Conservation (phyloP, 2,888 invertebrate genomes). For the Acholoe squamosa region DNA sequence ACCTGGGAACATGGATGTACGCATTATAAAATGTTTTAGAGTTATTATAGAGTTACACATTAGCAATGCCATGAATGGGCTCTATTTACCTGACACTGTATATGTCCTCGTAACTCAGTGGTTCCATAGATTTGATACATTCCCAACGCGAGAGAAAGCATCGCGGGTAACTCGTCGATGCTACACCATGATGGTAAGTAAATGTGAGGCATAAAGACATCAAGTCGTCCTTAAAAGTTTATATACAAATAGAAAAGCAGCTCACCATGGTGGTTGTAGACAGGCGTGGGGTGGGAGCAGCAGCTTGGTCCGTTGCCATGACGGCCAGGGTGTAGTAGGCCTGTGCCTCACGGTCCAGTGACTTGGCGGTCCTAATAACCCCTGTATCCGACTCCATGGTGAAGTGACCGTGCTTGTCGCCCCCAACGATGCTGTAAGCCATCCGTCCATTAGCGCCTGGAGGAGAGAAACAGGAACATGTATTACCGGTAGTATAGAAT, state of each 20-base stretch:
- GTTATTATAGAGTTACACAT: no score
- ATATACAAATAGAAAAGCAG: not conserved
- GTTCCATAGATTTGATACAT: no score
- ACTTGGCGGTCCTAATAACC: constrained; percentile 87
- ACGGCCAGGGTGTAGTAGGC: constrained; percentile 80
- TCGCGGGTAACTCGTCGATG: no score
- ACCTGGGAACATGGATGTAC: constrained; percentile 64
- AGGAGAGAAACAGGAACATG: not conserved
- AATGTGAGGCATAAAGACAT: no score
- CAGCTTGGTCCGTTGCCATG: constrained; percentile 77
- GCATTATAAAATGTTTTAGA: no score
- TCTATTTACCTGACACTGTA: no score
- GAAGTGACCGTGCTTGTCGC: constrained; percentile 63
- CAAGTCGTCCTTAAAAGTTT: not conserved
- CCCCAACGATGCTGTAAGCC: constrained; percentile 64
- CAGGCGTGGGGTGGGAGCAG: not conserved
- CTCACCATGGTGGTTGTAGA: constrained; percentile 68
- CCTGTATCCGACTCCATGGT: constrained; percentile 91
- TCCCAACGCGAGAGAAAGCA: no score
- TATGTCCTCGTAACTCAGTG: no score
- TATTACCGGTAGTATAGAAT: no score
- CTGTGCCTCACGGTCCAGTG: constrained; percentile 91
- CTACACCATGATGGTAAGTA: no score
- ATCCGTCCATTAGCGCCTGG: constrained; percentile 63
- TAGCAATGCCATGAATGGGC: no score